Evolutionary conservation across 2,888 invertebrate genomes (phyloP).

Genomic region (Folsomia manolachei): DNA sequence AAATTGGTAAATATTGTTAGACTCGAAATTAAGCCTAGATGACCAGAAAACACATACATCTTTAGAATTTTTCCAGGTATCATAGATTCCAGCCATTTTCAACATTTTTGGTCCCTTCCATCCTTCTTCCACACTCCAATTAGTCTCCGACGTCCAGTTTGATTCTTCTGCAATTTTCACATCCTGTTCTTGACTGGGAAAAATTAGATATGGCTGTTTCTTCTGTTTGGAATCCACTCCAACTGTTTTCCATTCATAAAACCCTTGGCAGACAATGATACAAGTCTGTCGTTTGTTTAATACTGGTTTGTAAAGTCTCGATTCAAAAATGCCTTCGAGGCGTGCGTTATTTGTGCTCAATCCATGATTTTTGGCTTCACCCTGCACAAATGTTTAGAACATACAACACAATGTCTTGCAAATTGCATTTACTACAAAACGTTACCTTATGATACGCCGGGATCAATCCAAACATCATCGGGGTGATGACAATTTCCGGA

Average conservation of each 20-base stretch:
- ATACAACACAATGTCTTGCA: too few species aligned
- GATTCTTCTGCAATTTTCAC: conserved; percentile 20
- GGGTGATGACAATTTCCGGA: conserved; percentile 53
- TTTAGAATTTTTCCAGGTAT: conserved; percentile 61
- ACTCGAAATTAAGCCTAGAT: too few species aligned
- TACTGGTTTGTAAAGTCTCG: conserved; percentile 67
- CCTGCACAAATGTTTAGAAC: too few species aligned
- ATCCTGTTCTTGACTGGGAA: conserved; percentile 62
- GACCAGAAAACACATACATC: conserved; percentile 51
- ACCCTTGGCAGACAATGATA: conserved; percentile 75
- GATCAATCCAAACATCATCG: conserved; percentile 84
- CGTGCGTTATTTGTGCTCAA: conserved; percentile 76
- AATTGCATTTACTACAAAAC: too few species aligned
- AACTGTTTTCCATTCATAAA: conserved; percentile 77
- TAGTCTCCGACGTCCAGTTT: conserved; percentile 47
- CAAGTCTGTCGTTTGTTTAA: conserved; percentile 71
- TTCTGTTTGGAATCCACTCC: conserved; percentile 53
- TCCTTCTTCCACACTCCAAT: conserved; percentile 59
- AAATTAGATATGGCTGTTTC: conserved; percentile 74
- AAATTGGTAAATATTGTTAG: too few species aligned
- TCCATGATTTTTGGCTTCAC: conserved; percentile 59
- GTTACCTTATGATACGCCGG: conserved; percentile 74
- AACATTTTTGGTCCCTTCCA: conserved; percentile 65
- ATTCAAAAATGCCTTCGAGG: conserved; percentile 67
- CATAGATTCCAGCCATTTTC: conserved; percentile 74